phyloP scores from a whole-genome alignment of 2,888 invertebrate species.

The Sinodicranocentrus sp. region DNA sequence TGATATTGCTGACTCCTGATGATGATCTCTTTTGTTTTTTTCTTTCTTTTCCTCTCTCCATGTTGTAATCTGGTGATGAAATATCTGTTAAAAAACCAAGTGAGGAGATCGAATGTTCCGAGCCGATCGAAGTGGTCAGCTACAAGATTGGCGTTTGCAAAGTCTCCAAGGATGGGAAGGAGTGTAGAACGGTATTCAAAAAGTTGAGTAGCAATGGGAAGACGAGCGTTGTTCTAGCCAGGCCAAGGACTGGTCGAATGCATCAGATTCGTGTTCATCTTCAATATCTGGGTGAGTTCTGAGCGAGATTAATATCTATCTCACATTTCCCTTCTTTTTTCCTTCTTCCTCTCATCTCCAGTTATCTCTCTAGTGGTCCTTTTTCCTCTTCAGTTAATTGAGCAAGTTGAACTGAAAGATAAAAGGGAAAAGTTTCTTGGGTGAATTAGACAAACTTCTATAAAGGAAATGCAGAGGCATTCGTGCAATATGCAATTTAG shows the following conservation, averaged over 20 bases:
- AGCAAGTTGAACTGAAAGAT: conserved; percentile 16
- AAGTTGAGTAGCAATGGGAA: conserved; percentile 92
- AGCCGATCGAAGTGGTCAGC: conserved; percentile 94
- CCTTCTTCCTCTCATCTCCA: too few species aligned
- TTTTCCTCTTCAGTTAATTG: conserved; percentile 38
- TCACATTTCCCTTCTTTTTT: too few species aligned
- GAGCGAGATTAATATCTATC: too few species aligned
- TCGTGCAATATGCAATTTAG: too few species aligned
- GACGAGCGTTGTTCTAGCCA: conserved; percentile 95
- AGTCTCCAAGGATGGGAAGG: conserved; percentile 94
- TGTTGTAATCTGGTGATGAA: conserved; percentile 14
- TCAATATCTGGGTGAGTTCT: conserved; percentile 92
- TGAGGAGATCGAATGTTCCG: conserved; percentile 89
- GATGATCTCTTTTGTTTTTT: not conserved
- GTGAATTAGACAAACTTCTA: too few species aligned
- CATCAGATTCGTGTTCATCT: conserved; percentile 99
- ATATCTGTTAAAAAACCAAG: conserved; percentile 80
- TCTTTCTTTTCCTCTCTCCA: conserved; percentile 1
- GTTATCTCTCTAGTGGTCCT: too few species aligned
- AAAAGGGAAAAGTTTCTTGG: too few species aligned
- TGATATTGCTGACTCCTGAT: not conserved
- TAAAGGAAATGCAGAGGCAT: too few species aligned
- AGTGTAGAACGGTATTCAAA: conserved; percentile 94
- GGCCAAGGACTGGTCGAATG: conserved; percentile 97
- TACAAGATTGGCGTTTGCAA: conserved; percentile 98